phyloP scores from a whole-genome alignment of 1,140 invertebrate genomes.

The Drosophila littoralis region DNA sequence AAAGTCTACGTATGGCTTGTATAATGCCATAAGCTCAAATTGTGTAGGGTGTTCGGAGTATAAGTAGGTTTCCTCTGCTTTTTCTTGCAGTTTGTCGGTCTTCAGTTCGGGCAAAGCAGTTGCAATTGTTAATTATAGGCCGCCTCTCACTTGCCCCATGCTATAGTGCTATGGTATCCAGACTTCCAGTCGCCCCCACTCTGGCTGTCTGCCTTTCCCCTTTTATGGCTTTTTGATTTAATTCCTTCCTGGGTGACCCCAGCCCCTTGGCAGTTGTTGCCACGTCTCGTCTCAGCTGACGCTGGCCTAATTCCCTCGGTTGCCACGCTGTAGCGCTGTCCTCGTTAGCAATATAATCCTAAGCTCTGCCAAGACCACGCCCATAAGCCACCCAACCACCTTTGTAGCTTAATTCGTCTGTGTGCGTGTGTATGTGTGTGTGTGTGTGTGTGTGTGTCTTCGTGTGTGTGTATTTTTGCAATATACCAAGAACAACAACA shows the following conservation, averaged over 20 bases:
- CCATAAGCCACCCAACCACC: neutral
- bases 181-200: too few species aligned
- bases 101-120: too few species aligned
- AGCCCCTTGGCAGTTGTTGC: slow-evolving; percentile 17
- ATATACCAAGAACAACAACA: neutral
- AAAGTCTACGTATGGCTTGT: neutral
- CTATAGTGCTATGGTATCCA: too few species aligned
- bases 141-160: neutral
- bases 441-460: slow-evolving; percentile 20
- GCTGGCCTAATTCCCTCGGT: slow-evolving; percentile 60
- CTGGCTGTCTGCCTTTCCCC: neutral
- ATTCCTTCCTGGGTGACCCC: slow-evolving; percentile 11
- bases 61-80: neutral
- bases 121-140: slow-evolving; percentile 15
- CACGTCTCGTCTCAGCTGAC: slow-evolving; percentile 7
- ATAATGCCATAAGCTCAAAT: neutral
- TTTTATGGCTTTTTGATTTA: slow-evolving; percentile 38
- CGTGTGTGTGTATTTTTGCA: neutral
- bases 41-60: neutral
- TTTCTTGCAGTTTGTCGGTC: neutral
- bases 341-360: slow-evolving; percentile 74
- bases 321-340: slow-evolving; percentile 43
- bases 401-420: neutral
- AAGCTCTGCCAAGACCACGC: slow-evolving; percentile 43
- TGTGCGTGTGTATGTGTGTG: neutral